Conservation (phyloP, 2,797 vertebrate species). For the Sciurus vulgaris region DNA sequence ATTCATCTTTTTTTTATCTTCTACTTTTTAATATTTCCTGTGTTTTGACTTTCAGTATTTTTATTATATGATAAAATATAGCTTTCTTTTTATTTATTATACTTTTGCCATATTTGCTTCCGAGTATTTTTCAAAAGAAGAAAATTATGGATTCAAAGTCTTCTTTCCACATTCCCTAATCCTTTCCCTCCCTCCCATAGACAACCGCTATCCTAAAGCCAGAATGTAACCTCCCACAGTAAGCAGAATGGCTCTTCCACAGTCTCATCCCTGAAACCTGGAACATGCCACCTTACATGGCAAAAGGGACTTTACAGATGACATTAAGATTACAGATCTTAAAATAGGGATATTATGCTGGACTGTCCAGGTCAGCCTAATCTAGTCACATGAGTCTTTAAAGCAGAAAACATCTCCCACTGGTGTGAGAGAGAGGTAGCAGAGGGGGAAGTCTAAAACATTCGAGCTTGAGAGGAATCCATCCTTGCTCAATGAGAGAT, state of each 20-base stretch:
- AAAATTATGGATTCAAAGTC: background rate
- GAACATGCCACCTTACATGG: background rate
- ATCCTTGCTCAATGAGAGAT: background rate
- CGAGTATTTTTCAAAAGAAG: background rate
- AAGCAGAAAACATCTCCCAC: background rate
- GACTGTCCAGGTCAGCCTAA: background rate
- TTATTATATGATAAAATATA: background rate
- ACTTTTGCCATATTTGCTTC: background rate
- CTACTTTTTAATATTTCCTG: background rate
- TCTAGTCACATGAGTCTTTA: background rate
- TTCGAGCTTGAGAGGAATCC: background rate
- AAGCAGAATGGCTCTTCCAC: background rate
- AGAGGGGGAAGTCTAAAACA: background rate
- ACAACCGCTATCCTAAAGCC: background rate
- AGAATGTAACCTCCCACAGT: background rate
- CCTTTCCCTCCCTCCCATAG: too few relatives aligned
- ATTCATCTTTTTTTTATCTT: background rate
- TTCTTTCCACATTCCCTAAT: background rate
- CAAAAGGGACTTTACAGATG: background rate
- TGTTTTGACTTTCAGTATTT: slow-evolving; percentile 35
- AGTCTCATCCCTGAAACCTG: background rate
- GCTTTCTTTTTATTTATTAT: slow-evolving; percentile 32
- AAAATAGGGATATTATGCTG: background rate
- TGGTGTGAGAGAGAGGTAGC: background rate
- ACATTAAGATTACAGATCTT: background rate